Base-by-base conservation (phyloP, 2,797 vertebrate genomes). In the Nasua narica region DNA sequence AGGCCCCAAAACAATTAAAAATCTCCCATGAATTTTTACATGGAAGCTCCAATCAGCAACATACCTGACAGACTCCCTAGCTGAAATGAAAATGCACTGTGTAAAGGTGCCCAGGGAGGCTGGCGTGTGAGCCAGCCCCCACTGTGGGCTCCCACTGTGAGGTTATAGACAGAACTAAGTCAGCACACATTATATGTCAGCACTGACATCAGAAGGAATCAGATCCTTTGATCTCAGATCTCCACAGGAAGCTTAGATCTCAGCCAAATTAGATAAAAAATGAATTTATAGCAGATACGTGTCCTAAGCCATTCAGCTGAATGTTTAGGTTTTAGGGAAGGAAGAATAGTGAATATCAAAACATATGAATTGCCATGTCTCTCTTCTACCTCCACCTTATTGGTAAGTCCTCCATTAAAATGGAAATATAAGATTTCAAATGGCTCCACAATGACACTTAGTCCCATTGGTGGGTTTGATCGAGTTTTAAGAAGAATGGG, bases 261-360 rank as follows among this genome's bases (percentile, higher is more conserved):
- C 99, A 99, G 99, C 99, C 99, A 99, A 99, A 99, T 99, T 99
- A 99, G 99, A 99, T 99, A 99, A 99, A 99, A 99, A 99, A 99
- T 99, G 99, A 99, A 99, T 99, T 99, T 99, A 99, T 98, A 99
- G 98, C 99, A 99, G 99, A 99, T 99, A 99, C 92, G 98, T 99
- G 92, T 99, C 99, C 99, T 96, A 98, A 98, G 99, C 99, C 99
- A 98, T 98, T 98, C 97, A 97, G 98, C 96, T 98, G 98, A 99
- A 98, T 3, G 95, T 97, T 98, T 97, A 98, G 98, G 98, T 98
- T 99, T 98, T 98, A 98, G 98, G 98, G 97, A 97, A 98, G 97
- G 97, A 96, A 98, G 97, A 92, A 97, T 93, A 98, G 98, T 96
- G 97, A 98, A 98, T 98, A 98, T 98, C 98, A 98, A 98, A 99